Percentiles rank a stretch among this genome's conserved stretches.
Evolutionary conservation across 2,113 vertebrate genomes (phyloP).

Genomic region (Phylloscopus trochilus): DNA sequence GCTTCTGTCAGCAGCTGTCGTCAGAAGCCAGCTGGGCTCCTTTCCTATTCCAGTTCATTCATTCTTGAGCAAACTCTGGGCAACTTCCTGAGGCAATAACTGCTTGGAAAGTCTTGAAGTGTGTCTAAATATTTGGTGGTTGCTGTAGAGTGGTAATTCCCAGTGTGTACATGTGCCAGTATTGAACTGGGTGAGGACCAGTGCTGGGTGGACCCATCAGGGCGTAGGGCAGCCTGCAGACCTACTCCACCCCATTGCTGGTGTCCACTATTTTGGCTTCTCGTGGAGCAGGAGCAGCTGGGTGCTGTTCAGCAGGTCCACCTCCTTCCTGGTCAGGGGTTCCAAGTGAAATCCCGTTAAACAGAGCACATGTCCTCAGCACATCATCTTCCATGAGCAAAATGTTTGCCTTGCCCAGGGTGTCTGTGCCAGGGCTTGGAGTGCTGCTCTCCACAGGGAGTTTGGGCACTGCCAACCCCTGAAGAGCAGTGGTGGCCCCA

Average conservation of each 20-base stretch:
- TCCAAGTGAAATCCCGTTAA: background rate
- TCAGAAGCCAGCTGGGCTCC: slow-evolving; percentile 18
- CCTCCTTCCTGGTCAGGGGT: background rate
- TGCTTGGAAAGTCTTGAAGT: background rate
- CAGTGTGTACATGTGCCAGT: background rate
- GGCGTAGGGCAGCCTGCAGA: background rate
- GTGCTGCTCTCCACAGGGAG: background rate
- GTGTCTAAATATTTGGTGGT: slow-evolving; percentile 44
- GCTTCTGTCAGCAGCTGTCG: slow-evolving; percentile 28
- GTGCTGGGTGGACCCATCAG: background rate
- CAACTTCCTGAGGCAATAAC: slow-evolving; percentile 19
- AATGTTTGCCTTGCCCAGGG: background rate
- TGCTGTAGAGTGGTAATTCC: slow-evolving; percentile 36
- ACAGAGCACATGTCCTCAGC: background rate
- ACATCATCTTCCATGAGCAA: background rate
- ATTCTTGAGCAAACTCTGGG: slow-evolving; percentile 28
- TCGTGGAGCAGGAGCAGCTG: background rate
- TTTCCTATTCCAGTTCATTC: background rate
- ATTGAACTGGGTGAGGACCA: background rate
- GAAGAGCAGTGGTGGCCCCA: background rate
- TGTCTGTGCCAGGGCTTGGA: accelerated
- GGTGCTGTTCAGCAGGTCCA: background rate
- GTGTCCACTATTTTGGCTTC: background rate
- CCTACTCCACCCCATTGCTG: background rate
- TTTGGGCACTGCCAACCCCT: background rate